Percentiles rank a stretch among this genome's conserved stretches.
Evolutionary conservation across 2,113 vertebrate species (phyloP).

Genomic region (Platanista minor): DNA sequence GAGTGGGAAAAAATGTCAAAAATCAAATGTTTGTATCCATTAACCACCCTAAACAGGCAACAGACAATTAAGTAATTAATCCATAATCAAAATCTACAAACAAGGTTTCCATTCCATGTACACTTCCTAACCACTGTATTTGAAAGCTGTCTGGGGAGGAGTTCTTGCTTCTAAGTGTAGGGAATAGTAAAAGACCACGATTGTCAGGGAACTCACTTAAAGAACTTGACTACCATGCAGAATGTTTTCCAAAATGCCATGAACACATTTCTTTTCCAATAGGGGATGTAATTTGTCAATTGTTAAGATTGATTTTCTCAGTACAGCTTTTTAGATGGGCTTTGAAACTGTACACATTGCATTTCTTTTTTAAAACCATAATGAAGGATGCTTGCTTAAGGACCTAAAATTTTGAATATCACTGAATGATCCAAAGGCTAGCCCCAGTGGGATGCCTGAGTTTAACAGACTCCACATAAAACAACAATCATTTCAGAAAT

Average conservation of each 20-base stretch:
- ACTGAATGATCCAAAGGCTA: background rate
- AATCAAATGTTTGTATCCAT: background rate
- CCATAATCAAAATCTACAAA: slow-evolving; percentile 4
- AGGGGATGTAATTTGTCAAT: slow-evolving; percentile 53
- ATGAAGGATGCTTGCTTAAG: slow-evolving; percentile 44
- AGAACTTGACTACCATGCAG: slow-evolving; percentile 36
- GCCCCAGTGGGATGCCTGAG: background rate
- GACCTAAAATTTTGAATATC: slow-evolving; percentile 31
- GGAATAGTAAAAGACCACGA: background rate
- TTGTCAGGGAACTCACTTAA: slow-evolving; percentile 47
- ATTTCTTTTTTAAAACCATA: slow-evolving; percentile 56
- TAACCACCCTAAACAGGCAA: background rate
- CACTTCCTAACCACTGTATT: background rate
- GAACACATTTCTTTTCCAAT: slow-evolving; percentile 33
- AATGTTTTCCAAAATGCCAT: slow-evolving; percentile 52
- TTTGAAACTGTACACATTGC: slow-evolving; percentile 41
- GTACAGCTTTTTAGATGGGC: slow-evolving; percentile 44
- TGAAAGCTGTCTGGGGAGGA: background rate
- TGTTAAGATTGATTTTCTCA: slow-evolving; percentile 65
- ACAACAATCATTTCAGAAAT: slow-evolving; percentile 18
- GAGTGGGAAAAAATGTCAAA: background rate
- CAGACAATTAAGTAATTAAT: background rate
- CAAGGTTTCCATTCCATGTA: background rate
- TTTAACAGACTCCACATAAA: slow-evolving; percentile 18
- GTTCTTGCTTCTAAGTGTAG: background rate